A percentile compares a stretch with the other conserved stretches of the same genome.
phyloP scores from a whole-genome alignment of 2,113 vertebrate species.

The Pogona vitticeps region DNA sequence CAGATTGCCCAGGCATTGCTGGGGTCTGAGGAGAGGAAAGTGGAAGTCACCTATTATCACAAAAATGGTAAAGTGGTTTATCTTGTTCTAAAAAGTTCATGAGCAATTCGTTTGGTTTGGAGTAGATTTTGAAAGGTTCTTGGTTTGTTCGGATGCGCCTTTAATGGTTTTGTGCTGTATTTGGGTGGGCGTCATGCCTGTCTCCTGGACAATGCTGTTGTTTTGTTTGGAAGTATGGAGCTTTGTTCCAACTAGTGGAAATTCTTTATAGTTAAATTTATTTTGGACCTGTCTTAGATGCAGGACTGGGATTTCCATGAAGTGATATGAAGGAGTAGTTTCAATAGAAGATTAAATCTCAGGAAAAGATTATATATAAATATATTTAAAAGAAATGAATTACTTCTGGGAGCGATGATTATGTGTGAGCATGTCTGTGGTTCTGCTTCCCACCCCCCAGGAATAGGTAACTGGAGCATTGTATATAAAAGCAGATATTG shows the following conservation, averaged over 20 bases:
- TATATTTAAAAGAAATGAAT: background rate
- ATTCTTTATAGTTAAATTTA: accelerated
- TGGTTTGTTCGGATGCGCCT: background rate
- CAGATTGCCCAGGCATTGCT: slow-evolving; percentile 92
- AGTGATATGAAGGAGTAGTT: background rate
- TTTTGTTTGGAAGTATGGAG: background rate
- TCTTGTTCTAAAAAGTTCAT: slow-evolving; percentile 28
- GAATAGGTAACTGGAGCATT: background rate
- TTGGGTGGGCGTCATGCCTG: background rate
- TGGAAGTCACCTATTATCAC: slow-evolving; percentile 96
- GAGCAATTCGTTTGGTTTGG: background rate
- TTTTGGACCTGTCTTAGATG: slow-evolving; percentile 3
- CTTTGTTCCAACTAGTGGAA: background rate
- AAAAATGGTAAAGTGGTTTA: slow-evolving; percentile 90
- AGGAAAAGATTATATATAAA: no score
- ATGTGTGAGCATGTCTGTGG: no score
- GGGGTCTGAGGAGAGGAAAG: slow-evolving; percentile 95
- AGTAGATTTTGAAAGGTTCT: slow-evolving; percentile 31
- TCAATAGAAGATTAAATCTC: background rate
- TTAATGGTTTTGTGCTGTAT: background rate
- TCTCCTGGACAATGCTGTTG: background rate
- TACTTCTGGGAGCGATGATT: background rate
- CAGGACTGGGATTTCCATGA: background rate
- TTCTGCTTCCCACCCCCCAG: background rate
- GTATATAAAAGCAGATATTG: background rate